Evolutionary conservation across 2,797 vertebrate genomes (phyloP).

Genomic region (Spea hammondii): DNA sequence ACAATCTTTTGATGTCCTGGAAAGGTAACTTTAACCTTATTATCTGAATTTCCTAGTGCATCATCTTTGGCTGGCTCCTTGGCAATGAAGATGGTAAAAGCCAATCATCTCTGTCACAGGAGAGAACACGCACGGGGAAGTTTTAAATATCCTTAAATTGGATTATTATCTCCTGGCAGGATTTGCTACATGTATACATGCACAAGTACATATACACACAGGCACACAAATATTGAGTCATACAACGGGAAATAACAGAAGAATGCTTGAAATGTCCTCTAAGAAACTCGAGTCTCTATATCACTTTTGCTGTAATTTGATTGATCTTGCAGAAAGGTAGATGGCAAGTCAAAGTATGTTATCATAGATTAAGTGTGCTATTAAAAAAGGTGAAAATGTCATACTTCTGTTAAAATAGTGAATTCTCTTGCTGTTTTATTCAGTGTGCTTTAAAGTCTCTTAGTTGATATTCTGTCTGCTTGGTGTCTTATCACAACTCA

Average conservation of each 20-base stretch:
- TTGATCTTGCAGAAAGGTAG: constrained; percentile 33
- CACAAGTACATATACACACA: too few species aligned
- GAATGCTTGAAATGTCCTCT: constrained; percentile 26
- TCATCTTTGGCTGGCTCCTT: neutral
- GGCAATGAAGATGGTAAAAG: neutral
- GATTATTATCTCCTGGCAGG: neutral
- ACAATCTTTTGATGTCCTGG: neutral
- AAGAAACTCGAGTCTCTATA: constrained; percentile 27
- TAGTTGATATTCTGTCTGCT: constrained; percentile 47
- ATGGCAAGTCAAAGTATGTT: constrained; percentile 30
- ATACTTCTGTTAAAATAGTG: constrained; percentile 14
- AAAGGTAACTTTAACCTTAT: neutral
- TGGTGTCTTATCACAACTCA: constrained; percentile 51
- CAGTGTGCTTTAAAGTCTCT: constrained; percentile 2
- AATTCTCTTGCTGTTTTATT: constrained; percentile 1
- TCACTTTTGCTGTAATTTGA: constrained; percentile 24
- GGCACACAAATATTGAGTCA: too few species aligned
- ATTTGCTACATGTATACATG: neutral
- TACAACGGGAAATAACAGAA: constrained; percentile 18
- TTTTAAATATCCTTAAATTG: neutral
- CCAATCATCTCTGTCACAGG: neutral
- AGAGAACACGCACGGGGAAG: neutral
- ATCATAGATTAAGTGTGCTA: constrained; percentile 45
- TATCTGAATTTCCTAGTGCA: neutral
- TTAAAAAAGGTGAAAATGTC: constrained; percentile 25